Percentiles rank a stretch among this genome's conserved stretches.
Evolutionary conservation across 2,888 invertebrate species (phyloP).

Genomic region (Steinernema scapterisci): DNA sequence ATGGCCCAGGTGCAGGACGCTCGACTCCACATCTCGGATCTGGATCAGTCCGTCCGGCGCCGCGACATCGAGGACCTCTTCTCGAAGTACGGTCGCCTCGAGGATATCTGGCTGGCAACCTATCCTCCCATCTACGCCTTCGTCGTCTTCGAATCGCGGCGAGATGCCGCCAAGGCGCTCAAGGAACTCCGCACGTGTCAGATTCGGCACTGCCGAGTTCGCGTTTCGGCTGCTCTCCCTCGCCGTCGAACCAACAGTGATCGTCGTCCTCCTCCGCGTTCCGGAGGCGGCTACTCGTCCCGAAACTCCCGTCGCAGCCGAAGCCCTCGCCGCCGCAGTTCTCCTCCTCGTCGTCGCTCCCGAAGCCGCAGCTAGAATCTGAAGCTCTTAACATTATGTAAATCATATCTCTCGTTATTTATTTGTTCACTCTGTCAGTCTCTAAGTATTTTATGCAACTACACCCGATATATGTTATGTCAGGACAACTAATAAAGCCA

Average conservation of each 20-base stretch:
- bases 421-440: too few relatives aligned
- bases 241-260: slow-evolving; percentile 5
- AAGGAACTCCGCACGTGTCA: slow-evolving; percentile 35
- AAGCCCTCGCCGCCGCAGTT: neutral
- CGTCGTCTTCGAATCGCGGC: slow-evolving; percentile 40
- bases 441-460: too few relatives aligned
- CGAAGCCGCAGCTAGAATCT: neutral
- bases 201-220: slow-evolving; percentile 19
- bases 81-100: slow-evolving; percentile 38
- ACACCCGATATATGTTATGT: too few relatives aligned
- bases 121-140: slow-evolving; percentile 53
- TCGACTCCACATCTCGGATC: slow-evolving; percentile 37
- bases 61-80: slow-evolving; percentile 45
- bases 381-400: too few relatives aligned
- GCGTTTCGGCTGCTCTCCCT: slow-evolving; percentile 14
- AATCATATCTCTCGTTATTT: too few relatives aligned
- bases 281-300: neutral
- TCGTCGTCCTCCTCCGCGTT: slow-evolving; percentile 19
- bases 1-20: neutral
- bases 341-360: neutral
- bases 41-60: slow-evolving; percentile 46
- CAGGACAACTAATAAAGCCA: too few relatives aligned
- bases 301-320: neutral
- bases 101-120: slow-evolving; percentile 34
- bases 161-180: slow-evolving; percentile 45